These are phyloP conservation scores for Drosophila simulans DNA, from an alignment of 1,140 invertebrate genomes.

Conservation along the genomic window DNA sequence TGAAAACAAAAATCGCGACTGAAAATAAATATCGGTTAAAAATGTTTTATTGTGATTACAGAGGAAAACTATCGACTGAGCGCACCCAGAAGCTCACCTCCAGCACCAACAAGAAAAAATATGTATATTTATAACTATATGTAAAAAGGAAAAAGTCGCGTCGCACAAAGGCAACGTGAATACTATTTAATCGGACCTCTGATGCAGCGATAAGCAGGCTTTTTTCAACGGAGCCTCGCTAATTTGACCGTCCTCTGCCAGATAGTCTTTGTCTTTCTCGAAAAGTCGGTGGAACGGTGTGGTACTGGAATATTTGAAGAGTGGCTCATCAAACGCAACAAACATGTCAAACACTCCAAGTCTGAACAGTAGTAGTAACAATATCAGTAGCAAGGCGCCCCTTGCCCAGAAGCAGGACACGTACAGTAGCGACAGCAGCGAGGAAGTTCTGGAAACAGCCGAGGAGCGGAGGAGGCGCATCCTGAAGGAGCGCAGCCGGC, in stretches of 20 bases:
- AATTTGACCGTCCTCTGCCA: constrained; percentile 1
- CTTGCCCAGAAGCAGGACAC: constrained; percentile 63
- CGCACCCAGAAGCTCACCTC: neutral
- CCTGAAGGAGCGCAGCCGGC: constrained; percentile 87
- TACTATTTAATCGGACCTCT: neutral
- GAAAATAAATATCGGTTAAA: neutral
- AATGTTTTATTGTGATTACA: neutral
- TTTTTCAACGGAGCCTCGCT: neutral
- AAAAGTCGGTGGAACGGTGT: constrained; percentile 3
- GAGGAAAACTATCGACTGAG: neutral
- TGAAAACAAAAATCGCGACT: no score
- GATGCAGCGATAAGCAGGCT: constrained; percentile 1
- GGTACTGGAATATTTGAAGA: constrained; percentile 1
- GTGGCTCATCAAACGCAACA: constrained; percentile 27
- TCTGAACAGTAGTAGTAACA: constrained; percentile 74
- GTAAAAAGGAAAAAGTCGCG: constrained; percentile 5
- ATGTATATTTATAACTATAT: constrained; percentile 6
- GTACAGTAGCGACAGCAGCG: constrained; percentile 88
- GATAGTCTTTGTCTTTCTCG: constrained; percentile 4
- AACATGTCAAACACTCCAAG: constrained; percentile 82
- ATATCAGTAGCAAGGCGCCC: constrained; percentile 58
- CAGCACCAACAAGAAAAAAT: constrained; percentile 6
- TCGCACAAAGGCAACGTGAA: constrained; percentile 5
- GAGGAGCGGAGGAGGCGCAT: constrained; percentile 87
- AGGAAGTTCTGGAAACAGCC: constrained; percentile 88